phyloP scores from a whole-genome alignment of 2,113 vertebrate species.

The Crypturellus undulatus region DNA sequence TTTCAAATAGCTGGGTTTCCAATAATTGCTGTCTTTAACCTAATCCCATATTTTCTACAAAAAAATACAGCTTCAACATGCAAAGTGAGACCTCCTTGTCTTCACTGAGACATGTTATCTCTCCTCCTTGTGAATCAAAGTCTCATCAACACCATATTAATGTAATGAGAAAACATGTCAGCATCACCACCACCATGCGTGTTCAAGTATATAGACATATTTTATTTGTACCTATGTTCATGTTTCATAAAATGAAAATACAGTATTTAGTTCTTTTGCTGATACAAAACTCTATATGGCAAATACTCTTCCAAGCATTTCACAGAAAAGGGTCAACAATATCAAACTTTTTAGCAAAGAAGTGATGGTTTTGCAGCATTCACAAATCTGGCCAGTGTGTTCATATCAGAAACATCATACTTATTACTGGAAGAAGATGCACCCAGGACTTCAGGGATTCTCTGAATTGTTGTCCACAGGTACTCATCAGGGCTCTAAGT shows the following conservation, averaged over 20 bases:
- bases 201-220: rapidly evolving
- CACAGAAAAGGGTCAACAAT: constrained; percentile 79
- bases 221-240: no score
- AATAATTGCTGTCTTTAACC: not conserved
- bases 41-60: not conserved
- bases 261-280: constrained; percentile 51
- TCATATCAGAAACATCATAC: constrained; percentile 86
- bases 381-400: constrained; percentile 84
- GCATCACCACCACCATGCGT: rapidly evolving
- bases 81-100: not conserved
- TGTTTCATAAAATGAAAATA: not conserved
- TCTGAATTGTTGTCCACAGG: constrained; percentile 91
- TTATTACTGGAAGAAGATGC: constrained; percentile 79
- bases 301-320: constrained; percentile 89
- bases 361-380: constrained; percentile 86
- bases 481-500: constrained; percentile 91
- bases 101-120: not conserved
- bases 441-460: constrained; percentile 86
- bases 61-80: not conserved
- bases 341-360: constrained; percentile 95
- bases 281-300: constrained; percentile 80
- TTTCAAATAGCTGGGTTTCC: not conserved
- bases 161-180: not conserved
- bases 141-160: not conserved
- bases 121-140: not conserved